Evolutionary conservation across 2,888 invertebrate species (phyloP).

Genomic region (Antitype chi): DNA sequence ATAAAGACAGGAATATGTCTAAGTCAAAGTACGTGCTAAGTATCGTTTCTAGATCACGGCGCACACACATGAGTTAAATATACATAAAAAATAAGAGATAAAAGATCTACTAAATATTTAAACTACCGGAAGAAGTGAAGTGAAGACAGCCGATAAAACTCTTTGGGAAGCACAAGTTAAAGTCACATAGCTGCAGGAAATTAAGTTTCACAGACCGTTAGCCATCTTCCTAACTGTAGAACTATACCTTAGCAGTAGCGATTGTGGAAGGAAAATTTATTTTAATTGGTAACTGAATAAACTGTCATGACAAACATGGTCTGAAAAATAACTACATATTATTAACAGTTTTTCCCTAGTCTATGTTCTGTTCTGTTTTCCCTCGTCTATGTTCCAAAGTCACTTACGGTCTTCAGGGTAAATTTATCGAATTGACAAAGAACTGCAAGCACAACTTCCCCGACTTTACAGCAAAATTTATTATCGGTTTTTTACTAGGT

Average conservation of each 20-base stretch:
- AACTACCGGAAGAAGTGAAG: not conserved
- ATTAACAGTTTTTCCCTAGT: not conserved
- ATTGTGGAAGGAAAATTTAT: not conserved
- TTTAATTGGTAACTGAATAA: not conserved
- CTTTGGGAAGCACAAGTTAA: not conserved
- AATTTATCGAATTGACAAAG: not conserved
- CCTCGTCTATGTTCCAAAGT: no score
- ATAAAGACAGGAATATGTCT: not conserved
- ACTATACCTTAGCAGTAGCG: not conserved
- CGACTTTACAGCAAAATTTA: not conserved
- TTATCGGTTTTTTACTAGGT: no score
- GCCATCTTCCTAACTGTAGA: no score
- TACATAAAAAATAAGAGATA: not conserved
- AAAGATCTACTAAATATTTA: not conserved
- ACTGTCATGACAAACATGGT: not conserved
- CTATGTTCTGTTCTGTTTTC: no score
- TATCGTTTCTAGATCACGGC: not conserved
- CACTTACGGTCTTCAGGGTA: not conserved
- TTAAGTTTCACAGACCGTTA: conserved; percentile 8
- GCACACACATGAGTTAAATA: no score
- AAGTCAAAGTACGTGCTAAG: not conserved
- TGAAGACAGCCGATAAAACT: conserved; percentile 25
- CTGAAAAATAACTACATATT: not conserved
- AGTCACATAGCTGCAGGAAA: not conserved
- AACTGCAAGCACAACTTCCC: no score